phyloP scores from a whole-genome alignment of 92 coral and sea anemone genomes.

The Diadumene lineata region DNA sequence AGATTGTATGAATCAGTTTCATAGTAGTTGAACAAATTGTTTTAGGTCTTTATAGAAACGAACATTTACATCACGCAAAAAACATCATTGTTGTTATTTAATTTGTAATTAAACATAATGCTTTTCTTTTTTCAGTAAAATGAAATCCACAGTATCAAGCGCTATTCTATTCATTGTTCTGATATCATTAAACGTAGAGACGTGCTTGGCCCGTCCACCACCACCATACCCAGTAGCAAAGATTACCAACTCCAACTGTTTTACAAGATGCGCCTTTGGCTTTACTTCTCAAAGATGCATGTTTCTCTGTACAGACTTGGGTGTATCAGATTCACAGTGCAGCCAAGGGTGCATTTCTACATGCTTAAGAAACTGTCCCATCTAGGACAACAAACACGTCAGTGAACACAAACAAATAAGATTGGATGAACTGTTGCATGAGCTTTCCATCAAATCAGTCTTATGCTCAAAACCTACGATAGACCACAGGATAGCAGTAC shows the following conservation, averaged over 20 bases:
- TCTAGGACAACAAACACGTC: not conserved
- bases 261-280: not conserved
- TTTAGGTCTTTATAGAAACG: no score
- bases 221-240: not conserved
- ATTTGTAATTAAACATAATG: not conserved
- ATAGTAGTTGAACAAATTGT: no score
- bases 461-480: not conserved
- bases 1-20: no score
- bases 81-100: not conserved
- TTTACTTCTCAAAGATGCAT: not conserved
- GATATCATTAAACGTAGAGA: not conserved
- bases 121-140: not conserved
- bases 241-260: not conserved
- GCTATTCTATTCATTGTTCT: not conserved
- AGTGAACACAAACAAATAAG: not conserved
- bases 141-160: slow-evolving; percentile 9
- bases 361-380: not conserved
- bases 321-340: not conserved
- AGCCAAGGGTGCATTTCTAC: no score
- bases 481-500: not conserved
- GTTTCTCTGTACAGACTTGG: slow-evolving; percentile 2
- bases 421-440: not conserved
- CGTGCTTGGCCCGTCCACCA: not conserved
- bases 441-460: no score
- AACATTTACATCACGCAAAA: no score